Percentiles rank a stretch among this genome's conserved stretches.
phyloP scores from a whole-genome alignment of 1,140 invertebrate species.

The Drosophila gunungcola region DNA sequence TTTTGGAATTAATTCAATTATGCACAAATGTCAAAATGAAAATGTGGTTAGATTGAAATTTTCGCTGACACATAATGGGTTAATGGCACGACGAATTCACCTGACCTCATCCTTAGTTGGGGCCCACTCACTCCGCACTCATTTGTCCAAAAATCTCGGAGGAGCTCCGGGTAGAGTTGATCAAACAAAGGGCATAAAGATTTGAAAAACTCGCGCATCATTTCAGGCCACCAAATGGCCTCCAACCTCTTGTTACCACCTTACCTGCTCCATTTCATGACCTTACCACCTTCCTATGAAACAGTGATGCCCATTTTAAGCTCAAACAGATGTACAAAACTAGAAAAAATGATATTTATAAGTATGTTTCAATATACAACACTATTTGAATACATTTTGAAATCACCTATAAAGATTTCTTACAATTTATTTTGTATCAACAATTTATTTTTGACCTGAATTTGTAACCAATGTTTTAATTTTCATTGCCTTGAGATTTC shows the following conservation, averaged over 20 bases:
- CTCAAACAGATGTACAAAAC: too few relatives aligned
- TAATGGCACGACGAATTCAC: slow-evolving; percentile 39
- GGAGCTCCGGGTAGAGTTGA: slow-evolving; percentile 45
- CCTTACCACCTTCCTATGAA: neutral
- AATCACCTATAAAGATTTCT: too few relatives aligned
- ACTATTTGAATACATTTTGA: neutral
- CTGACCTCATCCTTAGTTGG: slow-evolving; percentile 2
- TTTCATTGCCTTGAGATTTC: too few relatives aligned
- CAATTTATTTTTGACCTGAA: too few relatives aligned
- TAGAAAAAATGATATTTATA: too few relatives aligned
- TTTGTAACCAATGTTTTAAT: too few relatives aligned
- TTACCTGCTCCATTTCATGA: neutral
- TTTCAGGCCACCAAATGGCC: slow-evolving; percentile 49
- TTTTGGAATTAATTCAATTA: slow-evolving; percentile 75
- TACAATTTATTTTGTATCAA: too few relatives aligned
- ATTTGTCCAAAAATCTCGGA: neutral
- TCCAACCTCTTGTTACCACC: neutral
- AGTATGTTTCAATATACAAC: neutral
- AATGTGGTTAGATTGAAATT: slow-evolving; percentile 64
- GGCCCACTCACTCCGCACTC: neutral
- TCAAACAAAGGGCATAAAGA: slow-evolving; percentile 71
- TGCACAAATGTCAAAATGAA: slow-evolving; percentile 53
- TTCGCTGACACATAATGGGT: slow-evolving; percentile 65
- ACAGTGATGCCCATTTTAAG: neutral
- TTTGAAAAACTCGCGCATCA: slow-evolving; percentile 62